Evolutionary conservation across 2,797 vertebrate genomes (phyloP).

Genomic region (Iguana delicatissima): DNA sequence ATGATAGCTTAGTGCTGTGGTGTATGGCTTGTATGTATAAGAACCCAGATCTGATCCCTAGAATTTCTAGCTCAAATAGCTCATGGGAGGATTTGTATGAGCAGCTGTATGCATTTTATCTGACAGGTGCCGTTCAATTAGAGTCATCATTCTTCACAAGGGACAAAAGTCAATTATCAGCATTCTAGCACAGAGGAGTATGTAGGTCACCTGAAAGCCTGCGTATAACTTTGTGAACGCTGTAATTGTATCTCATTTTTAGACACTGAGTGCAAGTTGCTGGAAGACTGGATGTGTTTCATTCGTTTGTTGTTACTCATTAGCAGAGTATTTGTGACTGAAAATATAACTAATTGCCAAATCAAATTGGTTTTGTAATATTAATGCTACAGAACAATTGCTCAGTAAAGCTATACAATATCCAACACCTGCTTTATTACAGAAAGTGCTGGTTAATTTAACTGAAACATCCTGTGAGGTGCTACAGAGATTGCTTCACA

Average conservation of each 20-base stretch:
- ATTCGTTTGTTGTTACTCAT: neutral
- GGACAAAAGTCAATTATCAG: slow-evolving; percentile 81
- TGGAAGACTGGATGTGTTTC: neutral
- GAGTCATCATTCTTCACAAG: slow-evolving; percentile 74
- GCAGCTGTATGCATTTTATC: slow-evolving; percentile 53
- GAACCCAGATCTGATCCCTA: neutral
- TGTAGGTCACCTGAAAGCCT: slow-evolving; percentile 78
- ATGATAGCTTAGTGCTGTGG: neutral
- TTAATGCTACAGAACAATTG: neutral
- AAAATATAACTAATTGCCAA: neutral
- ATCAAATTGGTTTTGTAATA: neutral
- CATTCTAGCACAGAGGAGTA: slow-evolving; percentile 64
- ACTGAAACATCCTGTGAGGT: rapidly evolving
- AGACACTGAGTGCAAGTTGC: neutral
- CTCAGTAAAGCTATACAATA: neutral
- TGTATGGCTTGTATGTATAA: neutral
- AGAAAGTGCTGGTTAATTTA: neutral
- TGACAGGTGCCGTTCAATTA: slow-evolving; percentile 78
- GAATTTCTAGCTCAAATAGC: neutral
- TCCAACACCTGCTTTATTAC: rapidly evolving
- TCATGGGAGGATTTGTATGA: slow-evolving; percentile 33
- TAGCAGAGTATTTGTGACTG: neutral
- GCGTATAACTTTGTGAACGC: slow-evolving; percentile 52
- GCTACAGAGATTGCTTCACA: neutral
- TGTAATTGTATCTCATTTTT: slow-evolving; percentile 40